These are phyloP conservation scores for Hypotaenidia philippensis DNA, from an alignment of 2,797 vertebrate species.

Conservation along the genomic window DNA sequence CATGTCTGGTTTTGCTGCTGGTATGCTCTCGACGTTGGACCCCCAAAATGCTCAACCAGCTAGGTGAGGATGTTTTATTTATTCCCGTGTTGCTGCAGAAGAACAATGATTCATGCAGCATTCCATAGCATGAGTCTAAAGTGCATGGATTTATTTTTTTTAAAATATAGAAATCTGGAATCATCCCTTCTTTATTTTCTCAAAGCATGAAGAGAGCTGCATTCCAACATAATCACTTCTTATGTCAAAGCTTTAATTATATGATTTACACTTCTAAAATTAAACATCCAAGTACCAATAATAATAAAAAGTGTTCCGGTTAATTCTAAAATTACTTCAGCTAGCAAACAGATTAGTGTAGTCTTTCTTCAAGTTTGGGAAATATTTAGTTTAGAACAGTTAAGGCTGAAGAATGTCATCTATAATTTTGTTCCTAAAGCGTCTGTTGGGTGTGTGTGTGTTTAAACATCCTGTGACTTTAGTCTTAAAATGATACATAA, in stretches of 20 bases:
- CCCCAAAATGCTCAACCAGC: background rate
- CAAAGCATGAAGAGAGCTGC: background rate
- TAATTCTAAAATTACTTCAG: constrained; percentile 50
- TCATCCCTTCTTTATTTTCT: background rate
- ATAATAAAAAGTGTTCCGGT: constrained; percentile 43
- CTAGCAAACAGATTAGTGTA: constrained; percentile 10
- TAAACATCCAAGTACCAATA: constrained; percentile 45
- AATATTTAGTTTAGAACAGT: constrained; percentile 7
- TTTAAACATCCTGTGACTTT: background rate
- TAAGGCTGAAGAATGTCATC: background rate
- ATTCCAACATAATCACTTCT: constrained; percentile 50
- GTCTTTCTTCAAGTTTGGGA: background rate
- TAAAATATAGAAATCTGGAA: background rate
- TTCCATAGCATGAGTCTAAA: background rate
- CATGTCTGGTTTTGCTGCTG: background rate
- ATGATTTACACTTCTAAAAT: constrained; percentile 66
- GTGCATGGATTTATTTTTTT: background rate
- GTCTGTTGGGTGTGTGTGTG: background rate
- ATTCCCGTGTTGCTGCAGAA: background rate
- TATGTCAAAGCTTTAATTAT: constrained; percentile 55
- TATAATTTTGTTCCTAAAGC: background rate
- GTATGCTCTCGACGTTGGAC: background rate
- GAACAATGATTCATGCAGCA: background rate
- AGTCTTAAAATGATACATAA: background rate
- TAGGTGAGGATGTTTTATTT: background rate